These are phyloP conservation scores for Polia nebulosa DNA, from an alignment of 2,888 invertebrate genomes.

Conservation along the genomic window DNA sequence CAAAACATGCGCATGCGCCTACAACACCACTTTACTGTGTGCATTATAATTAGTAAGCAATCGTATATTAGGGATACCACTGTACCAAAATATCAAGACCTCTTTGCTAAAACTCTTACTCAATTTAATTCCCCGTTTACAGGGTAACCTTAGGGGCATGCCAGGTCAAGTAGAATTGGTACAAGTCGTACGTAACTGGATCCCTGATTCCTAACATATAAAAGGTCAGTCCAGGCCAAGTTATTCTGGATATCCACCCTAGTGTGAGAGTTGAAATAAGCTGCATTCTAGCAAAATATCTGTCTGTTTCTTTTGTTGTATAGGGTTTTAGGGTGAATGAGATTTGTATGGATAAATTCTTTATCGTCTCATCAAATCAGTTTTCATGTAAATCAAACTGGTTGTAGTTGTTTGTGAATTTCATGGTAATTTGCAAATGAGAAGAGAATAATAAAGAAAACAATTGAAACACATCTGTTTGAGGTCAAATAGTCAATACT, in stretches of 20 bases:
- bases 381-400: slow-evolving; percentile 54
- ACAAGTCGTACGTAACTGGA: neutral
- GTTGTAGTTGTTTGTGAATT: slow-evolving; percentile 37
- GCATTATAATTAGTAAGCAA: slow-evolving; percentile 70
- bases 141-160: neutral
- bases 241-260: slow-evolving; percentile 23
- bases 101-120: neutral
- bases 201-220: neutral
- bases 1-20: slow-evolving; percentile 71
- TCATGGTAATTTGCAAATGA: slow-evolving; percentile 30
- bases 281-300: slow-evolving; percentile 73
- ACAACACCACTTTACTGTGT: slow-evolving; percentile 72
- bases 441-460: neutral
- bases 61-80: slow-evolving; percentile 35
- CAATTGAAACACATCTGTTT: slow-evolving; percentile 1
- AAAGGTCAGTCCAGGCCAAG: neutral
- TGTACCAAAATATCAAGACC: slow-evolving; percentile 24
- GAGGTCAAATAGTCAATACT: neutral
- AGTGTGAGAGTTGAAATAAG: slow-evolving; percentile 67
- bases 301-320: slow-evolving; percentile 75
- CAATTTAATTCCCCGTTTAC: neutral
- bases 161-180: slow-evolving; percentile 1
- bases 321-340: slow-evolving; percentile 69
- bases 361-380: slow-evolving; percentile 70
- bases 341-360: slow-evolving; percentile 62